Evolutionary conservation across 1,140 invertebrate species (phyloP).

Genomic region (Zaprionus ornatus): DNA sequence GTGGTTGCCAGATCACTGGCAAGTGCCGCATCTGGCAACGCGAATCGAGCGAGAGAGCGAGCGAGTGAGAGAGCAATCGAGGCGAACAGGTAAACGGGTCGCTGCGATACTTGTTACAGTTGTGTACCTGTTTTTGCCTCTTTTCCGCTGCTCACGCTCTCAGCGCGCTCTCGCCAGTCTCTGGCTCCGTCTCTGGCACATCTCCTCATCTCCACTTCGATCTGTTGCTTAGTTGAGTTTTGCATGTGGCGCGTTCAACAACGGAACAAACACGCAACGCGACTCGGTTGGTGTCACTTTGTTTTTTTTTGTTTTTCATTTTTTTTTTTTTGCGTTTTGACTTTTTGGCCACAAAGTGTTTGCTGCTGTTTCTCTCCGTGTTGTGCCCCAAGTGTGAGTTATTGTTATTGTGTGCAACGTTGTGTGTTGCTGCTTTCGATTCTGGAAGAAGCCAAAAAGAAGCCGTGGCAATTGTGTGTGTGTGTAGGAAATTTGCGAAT

Average conservation of each 20-base stretch:
- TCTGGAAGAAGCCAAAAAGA: background rate
- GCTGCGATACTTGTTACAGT: slow-evolving; percentile 36
- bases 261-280: slow-evolving; percentile 38
- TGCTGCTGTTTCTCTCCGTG: slow-evolving; percentile 7
- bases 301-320: slow-evolving; percentile 19
- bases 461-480: slow-evolving; percentile 16
- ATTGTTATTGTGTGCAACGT: slow-evolving; percentile 1
- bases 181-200: background rate
- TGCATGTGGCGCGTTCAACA: slow-evolving; percentile 62
- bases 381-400: slow-evolving; percentile 31
- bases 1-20: slow-evolving; percentile 11
- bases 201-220: background rate
- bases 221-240: slow-evolving; percentile 53
- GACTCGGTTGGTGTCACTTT: slow-evolving; percentile 16
- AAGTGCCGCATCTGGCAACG: slow-evolving; percentile 12
- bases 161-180: background rate
- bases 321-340: slow-evolving; percentile 21
- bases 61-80: background rate
- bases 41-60: background rate
- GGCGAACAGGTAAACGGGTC: slow-evolving; percentile 42
- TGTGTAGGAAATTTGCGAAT: slow-evolving; percentile 42
- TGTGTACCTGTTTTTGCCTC: slow-evolving; percentile 44
- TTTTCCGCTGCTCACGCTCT: slow-evolving; percentile 4
- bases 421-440: background rate
- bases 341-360: slow-evolving; percentile 10